A percentile compares a stretch with the other conserved stretches of the same genome.
phyloP scores from a whole-genome alignment of 2,113 vertebrate genomes.

The Amblyopsis rosae region DNA sequence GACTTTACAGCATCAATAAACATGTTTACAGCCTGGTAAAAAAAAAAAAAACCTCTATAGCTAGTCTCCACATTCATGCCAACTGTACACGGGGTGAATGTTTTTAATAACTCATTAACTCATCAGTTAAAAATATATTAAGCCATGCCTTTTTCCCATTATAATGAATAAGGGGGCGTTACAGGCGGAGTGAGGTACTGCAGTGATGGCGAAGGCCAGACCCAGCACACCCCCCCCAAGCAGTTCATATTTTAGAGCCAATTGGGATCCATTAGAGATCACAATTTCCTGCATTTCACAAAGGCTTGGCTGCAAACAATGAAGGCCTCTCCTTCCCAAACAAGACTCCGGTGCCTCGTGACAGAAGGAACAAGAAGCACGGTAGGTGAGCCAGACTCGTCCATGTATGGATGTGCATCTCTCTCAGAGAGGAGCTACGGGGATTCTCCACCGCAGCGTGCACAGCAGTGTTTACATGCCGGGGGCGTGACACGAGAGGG shows the following conservation, averaged over 20 bases:
- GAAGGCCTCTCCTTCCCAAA: neutral
- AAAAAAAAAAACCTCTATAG: too few relatives aligned
- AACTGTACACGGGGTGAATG: too few relatives aligned
- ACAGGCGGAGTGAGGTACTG: too few relatives aligned
- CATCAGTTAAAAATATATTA: too few relatives aligned
- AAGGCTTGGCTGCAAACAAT: slow-evolving; percentile 1
- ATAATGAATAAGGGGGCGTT: too few relatives aligned
- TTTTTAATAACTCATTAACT: too few relatives aligned
- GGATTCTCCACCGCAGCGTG: slow-evolving; percentile 26
- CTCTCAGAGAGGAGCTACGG: slow-evolving; percentile 8
- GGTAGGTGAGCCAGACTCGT: slow-evolving; percentile 4
- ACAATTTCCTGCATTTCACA: neutral
- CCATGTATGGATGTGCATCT: slow-evolving; percentile 9
- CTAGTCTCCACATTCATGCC: too few relatives aligned
- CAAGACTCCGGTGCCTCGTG: slow-evolving; percentile 2
- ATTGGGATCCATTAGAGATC: neutral
- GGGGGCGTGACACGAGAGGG: slow-evolving; percentile 51
- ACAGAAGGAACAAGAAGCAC: neutral
- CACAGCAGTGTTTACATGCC: slow-evolving; percentile 41
- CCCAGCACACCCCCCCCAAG: too few relatives aligned
- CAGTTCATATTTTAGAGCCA: neutral
- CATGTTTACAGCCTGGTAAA: too few relatives aligned
- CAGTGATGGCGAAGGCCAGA: too few relatives aligned
- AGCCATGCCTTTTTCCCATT: too few relatives aligned
- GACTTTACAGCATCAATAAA: too few relatives aligned